Evolutionary conservation across 2,888 invertebrate species (phyloP).

Genomic region (Drosophila siamana): DNA sequence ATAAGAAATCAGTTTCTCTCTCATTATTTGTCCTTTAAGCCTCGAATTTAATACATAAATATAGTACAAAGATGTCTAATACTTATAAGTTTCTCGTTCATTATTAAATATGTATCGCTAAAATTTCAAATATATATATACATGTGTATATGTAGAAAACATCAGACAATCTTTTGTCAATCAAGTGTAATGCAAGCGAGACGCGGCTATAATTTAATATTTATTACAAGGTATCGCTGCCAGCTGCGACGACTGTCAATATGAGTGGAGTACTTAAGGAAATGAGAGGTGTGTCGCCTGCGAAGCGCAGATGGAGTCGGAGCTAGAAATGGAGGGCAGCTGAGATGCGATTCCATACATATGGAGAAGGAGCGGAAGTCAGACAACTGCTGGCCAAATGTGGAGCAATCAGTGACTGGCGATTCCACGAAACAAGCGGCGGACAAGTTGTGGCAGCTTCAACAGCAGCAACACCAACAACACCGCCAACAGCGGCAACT

Average conservation of each 20-base stretch:
- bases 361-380: constrained; percentile 55
- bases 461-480: constrained; percentile 17
- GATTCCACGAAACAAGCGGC: constrained; percentile 57
- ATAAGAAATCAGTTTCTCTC: too few species aligned
- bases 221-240: background rate
- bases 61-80: too few species aligned
- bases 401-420: constrained; percentile 62
- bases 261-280: constrained; percentile 2
- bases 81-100: too few species aligned
- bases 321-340: constrained; percentile 30
- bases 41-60: too few species aligned
- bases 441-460: constrained; percentile 45
- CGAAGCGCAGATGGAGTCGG: background rate
- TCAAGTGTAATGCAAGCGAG: background rate
- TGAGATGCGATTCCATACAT: constrained; percentile 40
- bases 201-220: background rate
- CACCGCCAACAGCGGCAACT: constrained; percentile 19
- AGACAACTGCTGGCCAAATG: constrained; percentile 52
- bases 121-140: too few species aligned
- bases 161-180: constrained; percentile 3
- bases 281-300: constrained; percentile 8
- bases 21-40: too few species aligned
- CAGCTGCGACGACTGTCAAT: constrained; percentile 5
- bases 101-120: too few species aligned
- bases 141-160: too few species aligned